Conservation (phyloP, 1,140 invertebrate species). For the Drosophila triauraria region DNA sequence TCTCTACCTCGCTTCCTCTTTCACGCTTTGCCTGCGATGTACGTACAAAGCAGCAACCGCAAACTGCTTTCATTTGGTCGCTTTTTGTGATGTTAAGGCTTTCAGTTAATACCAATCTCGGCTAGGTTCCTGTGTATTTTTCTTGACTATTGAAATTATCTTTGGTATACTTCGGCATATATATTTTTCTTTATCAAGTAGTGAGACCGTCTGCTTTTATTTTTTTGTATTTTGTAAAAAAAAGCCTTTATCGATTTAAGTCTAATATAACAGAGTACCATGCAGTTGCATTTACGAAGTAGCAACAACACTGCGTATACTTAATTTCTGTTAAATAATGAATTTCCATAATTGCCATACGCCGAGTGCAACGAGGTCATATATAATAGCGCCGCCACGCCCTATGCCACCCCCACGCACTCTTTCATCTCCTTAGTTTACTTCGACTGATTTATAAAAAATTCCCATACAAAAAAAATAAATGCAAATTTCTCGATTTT, state of each 20-base stretch:
- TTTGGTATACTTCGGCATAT: too few relatives aligned
- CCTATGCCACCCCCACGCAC: not conserved
- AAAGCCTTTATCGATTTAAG: not conserved
- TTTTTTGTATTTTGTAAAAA: too few relatives aligned
- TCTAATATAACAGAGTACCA: not conserved
- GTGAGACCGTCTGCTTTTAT: too few relatives aligned
- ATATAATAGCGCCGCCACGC: not conserved
- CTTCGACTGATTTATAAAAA: not conserved
- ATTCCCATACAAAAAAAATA: not conserved
- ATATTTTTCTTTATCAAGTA: too few relatives aligned
- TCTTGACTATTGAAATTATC: too few relatives aligned
- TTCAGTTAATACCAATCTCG: too few relatives aligned
- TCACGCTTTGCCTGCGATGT: too few relatives aligned
- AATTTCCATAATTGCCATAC: constrained; percentile 14
- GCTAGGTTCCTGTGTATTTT: too few relatives aligned
- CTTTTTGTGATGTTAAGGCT: too few relatives aligned
- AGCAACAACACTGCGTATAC: constrained; percentile 18
- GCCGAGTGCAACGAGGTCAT: not conserved
- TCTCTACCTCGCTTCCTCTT: too few relatives aligned
- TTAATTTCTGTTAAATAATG: constrained; percentile 12
- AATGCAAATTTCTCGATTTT: not conserved
- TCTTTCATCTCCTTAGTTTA: not conserved
- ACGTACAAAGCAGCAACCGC: too few relatives aligned
- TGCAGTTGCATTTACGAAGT: not conserved
- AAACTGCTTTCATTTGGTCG: too few relatives aligned